Percentiles rank a stretch among this genome's conserved stretches.
Conservation (phyloP, 2,888 invertebrate species). For the Amitus sp. region DNA sequence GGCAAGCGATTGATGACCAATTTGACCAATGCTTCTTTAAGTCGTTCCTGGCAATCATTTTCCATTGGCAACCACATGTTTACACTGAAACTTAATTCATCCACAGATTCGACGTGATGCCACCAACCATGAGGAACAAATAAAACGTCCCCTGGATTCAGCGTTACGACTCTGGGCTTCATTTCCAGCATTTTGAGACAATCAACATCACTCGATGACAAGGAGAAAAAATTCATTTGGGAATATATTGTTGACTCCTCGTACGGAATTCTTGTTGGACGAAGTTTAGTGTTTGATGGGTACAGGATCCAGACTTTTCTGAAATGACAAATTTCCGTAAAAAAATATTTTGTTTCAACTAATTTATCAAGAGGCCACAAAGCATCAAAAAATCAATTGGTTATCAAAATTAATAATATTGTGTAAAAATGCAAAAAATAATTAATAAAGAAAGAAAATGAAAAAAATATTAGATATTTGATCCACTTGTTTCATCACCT, state of each 20-base stretch:
- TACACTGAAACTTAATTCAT: constrained; percentile 70
- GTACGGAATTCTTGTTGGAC: constrained; percentile 89
- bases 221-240: constrained; percentile 81
- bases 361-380: no score
- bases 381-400: no score
- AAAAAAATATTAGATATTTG: no score
- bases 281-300: constrained; percentile 79
- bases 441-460: no score
- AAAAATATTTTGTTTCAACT: background rate
- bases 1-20: constrained; percentile 53
- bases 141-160: constrained; percentile 87
- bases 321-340: constrained; percentile 41
- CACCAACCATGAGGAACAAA: constrained; percentile 95
- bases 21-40: constrained; percentile 60
- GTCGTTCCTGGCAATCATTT: constrained; percentile 55
- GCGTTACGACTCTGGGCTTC: constrained; percentile 70
- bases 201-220: constrained; percentile 68
- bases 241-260: constrained; percentile 97
- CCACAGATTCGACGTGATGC: constrained; percentile 88
- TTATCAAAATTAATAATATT: no score
- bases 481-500: no score
- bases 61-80: constrained; percentile 84
- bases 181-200: constrained; percentile 64
- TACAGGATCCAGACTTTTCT: constrained; percentile 94
- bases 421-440: no score